A percentile compares a stretch with the other conserved stretches of the same genome.
Evolutionary conservation across 2,797 vertebrate genomes (phyloP).

Genomic region (Siniperca undulata): DNA sequence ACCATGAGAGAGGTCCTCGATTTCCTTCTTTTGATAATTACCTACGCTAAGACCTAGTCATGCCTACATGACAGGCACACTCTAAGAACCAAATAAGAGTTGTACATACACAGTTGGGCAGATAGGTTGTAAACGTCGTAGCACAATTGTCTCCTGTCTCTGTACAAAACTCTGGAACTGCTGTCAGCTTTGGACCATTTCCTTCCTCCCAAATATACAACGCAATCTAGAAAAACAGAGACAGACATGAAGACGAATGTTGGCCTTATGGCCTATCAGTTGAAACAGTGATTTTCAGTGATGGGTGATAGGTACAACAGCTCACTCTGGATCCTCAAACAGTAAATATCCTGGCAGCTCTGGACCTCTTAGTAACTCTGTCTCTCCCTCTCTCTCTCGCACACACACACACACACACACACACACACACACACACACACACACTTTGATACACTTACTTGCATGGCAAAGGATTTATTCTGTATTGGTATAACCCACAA

Average conservation of each 20-base stretch:
- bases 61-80: background rate
- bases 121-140: constrained; percentile 85
- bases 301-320: background rate
- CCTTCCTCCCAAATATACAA: constrained; percentile 93
- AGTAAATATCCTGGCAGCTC: background rate
- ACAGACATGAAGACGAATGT: constrained; percentile 1
- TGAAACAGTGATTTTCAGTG: background rate
- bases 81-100: background rate
- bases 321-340: background rate
- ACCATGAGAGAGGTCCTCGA: background rate
- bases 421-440: background rate
- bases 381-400: background rate
- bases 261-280: background rate
- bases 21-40: constrained; percentile 14
- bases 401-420: background rate
- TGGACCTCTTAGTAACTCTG: background rate
- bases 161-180: constrained; percentile 90
- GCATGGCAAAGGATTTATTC: background rate
- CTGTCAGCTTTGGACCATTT: constrained; percentile 87
- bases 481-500: background rate
- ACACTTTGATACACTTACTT: background rate
- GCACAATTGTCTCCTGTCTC: constrained; percentile 81
- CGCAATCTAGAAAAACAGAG: constrained; percentile 84
- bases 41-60: background rate
- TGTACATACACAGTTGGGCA: constrained; percentile 90